A percentile compares a stretch with the other conserved stretches of the same genome.
phyloP scores from a whole-genome alignment of 2,113 vertebrate species.

The Herpetotheres cachinnans region DNA sequence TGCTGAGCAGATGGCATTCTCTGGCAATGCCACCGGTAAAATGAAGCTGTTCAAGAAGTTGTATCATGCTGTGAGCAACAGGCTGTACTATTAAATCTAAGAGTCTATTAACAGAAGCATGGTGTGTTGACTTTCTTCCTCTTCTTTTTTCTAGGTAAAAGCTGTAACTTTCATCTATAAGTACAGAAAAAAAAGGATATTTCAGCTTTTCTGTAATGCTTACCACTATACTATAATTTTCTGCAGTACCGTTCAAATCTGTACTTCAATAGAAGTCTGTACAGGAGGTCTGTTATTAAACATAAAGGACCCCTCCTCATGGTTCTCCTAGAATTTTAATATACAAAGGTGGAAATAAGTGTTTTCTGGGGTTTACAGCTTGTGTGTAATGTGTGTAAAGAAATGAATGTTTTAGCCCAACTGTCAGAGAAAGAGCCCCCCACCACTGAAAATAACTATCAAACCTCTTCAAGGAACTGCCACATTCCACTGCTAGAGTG shows the following conservation, averaged over 20 bases:
- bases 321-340: neutral
- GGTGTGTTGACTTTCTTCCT: neutral
- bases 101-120: neutral
- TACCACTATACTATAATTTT: neutral
- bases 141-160: neutral
- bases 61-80: neutral
- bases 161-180: neutral
- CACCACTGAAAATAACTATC: neutral
- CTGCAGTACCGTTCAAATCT: neutral
- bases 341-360: neutral
- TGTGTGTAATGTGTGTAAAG: neutral
- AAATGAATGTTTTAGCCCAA: neutral
- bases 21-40: neutral
- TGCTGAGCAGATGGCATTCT: neutral
- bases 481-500: neutral
- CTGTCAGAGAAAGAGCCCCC: neutral
- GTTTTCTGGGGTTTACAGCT: neutral
- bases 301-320: neutral
- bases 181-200: neutral
- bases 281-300: neutral
- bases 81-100: neutral
- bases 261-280: neutral
- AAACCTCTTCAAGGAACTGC: neutral
- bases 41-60: neutral
- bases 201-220: neutral